phyloP scores from a whole-genome alignment of 2,113 vertebrate species.

The Barnardius zonarius region DNA sequence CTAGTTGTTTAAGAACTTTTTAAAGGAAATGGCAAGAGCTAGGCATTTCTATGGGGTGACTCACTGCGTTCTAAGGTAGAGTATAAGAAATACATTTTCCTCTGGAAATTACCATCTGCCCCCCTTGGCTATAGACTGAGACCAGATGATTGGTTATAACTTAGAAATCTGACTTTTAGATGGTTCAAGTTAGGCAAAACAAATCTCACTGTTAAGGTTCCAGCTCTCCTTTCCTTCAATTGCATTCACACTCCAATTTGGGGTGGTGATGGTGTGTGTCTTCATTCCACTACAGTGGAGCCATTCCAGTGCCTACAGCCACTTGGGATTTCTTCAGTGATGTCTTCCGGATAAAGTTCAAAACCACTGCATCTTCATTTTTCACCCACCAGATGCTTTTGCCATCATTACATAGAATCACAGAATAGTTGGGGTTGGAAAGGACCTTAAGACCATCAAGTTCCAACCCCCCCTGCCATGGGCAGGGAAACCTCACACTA shows the following conservation, averaged over 20 bases:
- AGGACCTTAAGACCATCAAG: too few species aligned
- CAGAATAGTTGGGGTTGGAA: too few species aligned
- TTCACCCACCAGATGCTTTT: neutral
- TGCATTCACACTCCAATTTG: neutral
- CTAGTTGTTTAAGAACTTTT: neutral
- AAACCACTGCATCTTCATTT: neutral
- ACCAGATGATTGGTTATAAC: neutral
- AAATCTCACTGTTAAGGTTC: neutral
- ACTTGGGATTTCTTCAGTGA: neutral
- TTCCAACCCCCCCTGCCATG: too few species aligned
- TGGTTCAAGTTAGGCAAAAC: neutral
- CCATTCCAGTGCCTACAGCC: neutral
- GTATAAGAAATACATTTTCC: neutral
- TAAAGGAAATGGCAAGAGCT: neutral
- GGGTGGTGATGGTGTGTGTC: neutral
- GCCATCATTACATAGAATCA: neutral
- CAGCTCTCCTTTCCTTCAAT: neutral
- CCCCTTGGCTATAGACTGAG: neutral
- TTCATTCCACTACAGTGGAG: neutral
- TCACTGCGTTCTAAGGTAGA: neutral
- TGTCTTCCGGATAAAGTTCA: neutral
- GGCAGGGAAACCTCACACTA: too few species aligned
- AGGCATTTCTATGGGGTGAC: neutral
- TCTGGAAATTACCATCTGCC: neutral
- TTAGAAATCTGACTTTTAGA: neutral